These are phyloP conservation scores for Orthonevra nobilis DNA, from an alignment of 2,888 invertebrate species.

Conservation along the genomic window DNA sequence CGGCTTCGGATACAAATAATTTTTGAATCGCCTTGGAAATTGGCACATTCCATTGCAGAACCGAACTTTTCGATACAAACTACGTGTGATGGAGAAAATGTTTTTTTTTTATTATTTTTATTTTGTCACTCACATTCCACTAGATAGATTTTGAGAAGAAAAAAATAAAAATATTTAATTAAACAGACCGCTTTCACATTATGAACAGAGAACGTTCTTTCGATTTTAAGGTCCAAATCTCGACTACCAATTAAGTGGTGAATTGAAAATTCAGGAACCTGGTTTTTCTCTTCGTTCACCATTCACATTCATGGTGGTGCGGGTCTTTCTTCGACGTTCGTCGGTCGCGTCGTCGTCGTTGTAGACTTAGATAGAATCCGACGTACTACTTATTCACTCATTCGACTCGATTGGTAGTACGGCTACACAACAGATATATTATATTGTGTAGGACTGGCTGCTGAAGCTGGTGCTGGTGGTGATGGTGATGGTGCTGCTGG, in stretches of 20 bases:
- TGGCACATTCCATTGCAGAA: conserved; percentile 13
- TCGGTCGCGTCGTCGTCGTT: conserved; percentile 33
- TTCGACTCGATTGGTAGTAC: conserved; percentile 46
- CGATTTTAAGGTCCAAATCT: conserved; percentile 70
- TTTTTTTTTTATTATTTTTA: too few species aligned
- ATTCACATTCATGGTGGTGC: conserved; percentile 34
- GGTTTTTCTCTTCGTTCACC: conserved; percentile 67
- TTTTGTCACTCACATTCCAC: conserved; percentile 21
- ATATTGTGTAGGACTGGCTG: conserved; percentile 61
- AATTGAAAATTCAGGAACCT: conserved; percentile 70
- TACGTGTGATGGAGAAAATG: not conserved
- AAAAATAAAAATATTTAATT: conserved; percentile 4
- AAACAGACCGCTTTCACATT: conserved; percentile 58
- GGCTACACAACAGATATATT: not conserved
- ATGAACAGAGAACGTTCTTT: conserved; percentile 63
- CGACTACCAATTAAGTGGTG: conserved; percentile 70
- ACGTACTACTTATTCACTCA: conserved; percentile 66
- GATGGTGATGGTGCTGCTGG: conserved; percentile 41
- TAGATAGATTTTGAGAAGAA: conserved; percentile 6
- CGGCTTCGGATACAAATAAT: too few species aligned
- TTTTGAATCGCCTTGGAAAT: conserved; percentile 4
- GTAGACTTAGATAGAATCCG: conserved; percentile 60
- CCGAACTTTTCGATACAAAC: too few species aligned
- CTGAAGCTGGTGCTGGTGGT: conserved; percentile 38
- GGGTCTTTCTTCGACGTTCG: too few species aligned